A percentile compares a stretch with the other conserved stretches of the same genome.
These are phyloP conservation scores for Tragelaphus eurycerus DNA, from an alignment of 2,797 vertebrate species.

Conservation along the genomic window DNA sequence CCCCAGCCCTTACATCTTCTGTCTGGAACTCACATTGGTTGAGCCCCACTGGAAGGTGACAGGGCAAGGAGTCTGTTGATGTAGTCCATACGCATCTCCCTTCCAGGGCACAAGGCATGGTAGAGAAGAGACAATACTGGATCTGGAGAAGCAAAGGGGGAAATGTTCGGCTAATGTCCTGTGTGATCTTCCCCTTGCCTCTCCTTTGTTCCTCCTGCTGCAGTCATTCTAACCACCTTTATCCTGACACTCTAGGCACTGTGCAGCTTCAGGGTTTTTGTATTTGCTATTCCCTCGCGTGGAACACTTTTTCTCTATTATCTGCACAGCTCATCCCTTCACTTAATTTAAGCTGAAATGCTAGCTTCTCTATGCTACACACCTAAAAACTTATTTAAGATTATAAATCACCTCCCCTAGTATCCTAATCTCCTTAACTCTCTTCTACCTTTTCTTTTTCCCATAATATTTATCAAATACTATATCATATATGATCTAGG, in stretches of 20 bases:
- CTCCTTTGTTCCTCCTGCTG: not conserved
- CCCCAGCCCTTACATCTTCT: not conserved
- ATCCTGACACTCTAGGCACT: not conserved
- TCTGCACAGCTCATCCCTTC: not conserved
- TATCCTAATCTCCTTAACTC: not conserved
- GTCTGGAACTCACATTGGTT: not conserved
- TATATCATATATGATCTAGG: not conserved
- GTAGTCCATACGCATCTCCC: too few species aligned
- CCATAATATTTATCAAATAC: not conserved
- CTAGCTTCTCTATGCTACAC: not conserved
- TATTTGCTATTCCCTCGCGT: not conserved
- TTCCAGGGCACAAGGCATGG: not conserved
- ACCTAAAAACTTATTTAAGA: slow-evolving; percentile 40
- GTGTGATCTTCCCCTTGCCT: not conserved
- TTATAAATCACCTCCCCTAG: not conserved
- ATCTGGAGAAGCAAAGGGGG: not conserved
- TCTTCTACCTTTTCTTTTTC: not conserved
- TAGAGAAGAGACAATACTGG: not conserved
- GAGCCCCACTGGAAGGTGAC: not conserved
- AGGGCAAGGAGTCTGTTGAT: not conserved
- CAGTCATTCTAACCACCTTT: not conserved
- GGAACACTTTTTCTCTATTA: not conserved
- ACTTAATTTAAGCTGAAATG: slow-evolving; percentile 10
- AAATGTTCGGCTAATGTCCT: not conserved
- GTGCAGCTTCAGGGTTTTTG: not conserved